Conservation (phyloP, 2,113 vertebrate genomes). For the Azemiops feae region DNA sequence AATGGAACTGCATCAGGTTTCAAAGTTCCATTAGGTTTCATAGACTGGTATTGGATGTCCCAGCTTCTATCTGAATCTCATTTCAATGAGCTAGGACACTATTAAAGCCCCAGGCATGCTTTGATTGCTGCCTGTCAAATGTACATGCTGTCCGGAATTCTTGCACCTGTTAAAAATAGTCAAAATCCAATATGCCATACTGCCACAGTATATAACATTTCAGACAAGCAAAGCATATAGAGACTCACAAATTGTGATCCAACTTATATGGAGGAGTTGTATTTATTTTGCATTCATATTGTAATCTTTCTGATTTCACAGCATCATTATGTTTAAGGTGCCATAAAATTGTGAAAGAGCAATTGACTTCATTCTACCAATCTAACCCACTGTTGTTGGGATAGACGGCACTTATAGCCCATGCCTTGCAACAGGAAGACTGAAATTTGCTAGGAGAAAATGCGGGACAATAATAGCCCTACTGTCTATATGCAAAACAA, state of each 20-base stretch:
- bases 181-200: slow-evolving; percentile 3
- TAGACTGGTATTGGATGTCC: slow-evolving; percentile 14
- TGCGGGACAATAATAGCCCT: not conserved
- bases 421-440: not conserved
- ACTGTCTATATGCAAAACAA: not conserved
- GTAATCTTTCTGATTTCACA: not conserved
- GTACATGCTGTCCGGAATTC: not conserved
- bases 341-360: not conserved
- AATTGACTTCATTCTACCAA: not conserved
- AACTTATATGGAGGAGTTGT: not conserved
- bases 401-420: not conserved
- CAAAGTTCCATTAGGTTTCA: slow-evolving; percentile 44
- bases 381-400: not conserved
- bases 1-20: slow-evolving; percentile 51
- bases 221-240: not conserved
- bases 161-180: not conserved
- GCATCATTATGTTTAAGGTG: not conserved
- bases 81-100: slow-evolving; percentile 33
- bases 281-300: not conserved
- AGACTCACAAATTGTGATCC: not conserved
- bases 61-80: slow-evolving; percentile 21
- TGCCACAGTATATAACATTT: not conserved
- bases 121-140: not conserved
- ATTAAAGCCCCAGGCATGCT: slow-evolving; percentile 16
- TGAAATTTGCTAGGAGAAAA: not conserved